Base-by-base conservation (phyloP, 2,888 invertebrate species). In the Anarsia innoxiella region DNA sequence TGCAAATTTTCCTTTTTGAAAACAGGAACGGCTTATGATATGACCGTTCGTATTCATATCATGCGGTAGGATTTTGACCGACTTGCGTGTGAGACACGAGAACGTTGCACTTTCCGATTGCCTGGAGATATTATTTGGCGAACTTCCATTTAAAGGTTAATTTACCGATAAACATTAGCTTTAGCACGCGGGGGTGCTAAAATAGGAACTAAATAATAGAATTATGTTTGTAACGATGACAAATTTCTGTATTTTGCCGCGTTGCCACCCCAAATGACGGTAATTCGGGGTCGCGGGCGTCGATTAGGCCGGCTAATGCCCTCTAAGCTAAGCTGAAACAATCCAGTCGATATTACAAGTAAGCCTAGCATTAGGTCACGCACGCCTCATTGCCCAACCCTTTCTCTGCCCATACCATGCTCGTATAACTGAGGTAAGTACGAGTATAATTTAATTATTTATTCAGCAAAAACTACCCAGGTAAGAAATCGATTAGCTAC, bases 1-100 rank as follows among this genome's bases (percentile, higher is more conserved):
- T 80, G 78, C 73, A 74, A 82, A 80, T 79, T 74, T 65, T 54
- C 51, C 57, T 67, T 58, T 69, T 63, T 50, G 53, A 61, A 65
- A 65, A 67, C 65, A 60, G 59, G 63, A 53, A 31, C 12, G 47
- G 45, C 44, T 46, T 40, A 31, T 38, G 37, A 36, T 40, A 42
- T 26, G 41, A 36, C 51, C 59, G 56, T 49, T 64, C 57, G 57
- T 59, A 61, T 59, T 57, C 57, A 53, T 53, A 53, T 48, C 53
- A 49, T 42, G 54, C n/a, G n/a, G 42, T 51, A 56, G 69, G 57
- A 54, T 66, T 67, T 68, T 68, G 63, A 67, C 66, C 66, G 66
- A 43, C 4, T 74, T 48, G 72, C 71, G 69, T 75, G 74, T n/a
- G n/a, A n/a, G n/a, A n/a, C 55, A 13, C 43, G 48, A 46, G 61